A percentile compares a stretch with the other conserved stretches of the same genome.
Conservation (phyloP, 2,113 vertebrate genomes). For the Marmota flaviventris region DNA sequence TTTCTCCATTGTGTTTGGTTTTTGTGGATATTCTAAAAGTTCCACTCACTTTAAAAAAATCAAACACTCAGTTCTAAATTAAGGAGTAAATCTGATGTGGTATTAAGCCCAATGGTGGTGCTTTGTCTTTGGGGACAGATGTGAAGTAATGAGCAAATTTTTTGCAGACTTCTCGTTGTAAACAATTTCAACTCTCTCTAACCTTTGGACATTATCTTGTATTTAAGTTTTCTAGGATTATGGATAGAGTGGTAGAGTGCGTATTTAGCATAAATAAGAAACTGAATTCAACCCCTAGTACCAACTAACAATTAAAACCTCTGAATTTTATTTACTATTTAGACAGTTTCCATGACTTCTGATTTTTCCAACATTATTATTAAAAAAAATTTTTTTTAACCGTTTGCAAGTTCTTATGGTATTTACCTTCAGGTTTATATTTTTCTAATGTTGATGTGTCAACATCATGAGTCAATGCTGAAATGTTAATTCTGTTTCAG, state of each 20-base stretch:
- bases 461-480: constrained; percentile 7
- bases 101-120: neutral
- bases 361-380: constrained; percentile 31
- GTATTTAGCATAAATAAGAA: neutral
- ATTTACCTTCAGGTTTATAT: constrained; percentile 27
- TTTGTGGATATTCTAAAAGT: constrained; percentile 44
- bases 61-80: neutral
- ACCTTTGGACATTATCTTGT: neutral
- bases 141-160: neutral
- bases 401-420: neutral
- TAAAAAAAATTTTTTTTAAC: neutral
- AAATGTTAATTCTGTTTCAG: constrained; percentile 64
- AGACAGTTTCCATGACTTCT: neutral
- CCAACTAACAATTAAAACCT: neutral
- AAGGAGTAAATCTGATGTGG: neutral
- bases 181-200: neutral
- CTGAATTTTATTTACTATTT: constrained; percentile 12
- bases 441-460: neutral
- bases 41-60: constrained; percentile 22
- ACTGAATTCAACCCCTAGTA: neutral
- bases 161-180: neutral
- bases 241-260: neutral
- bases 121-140: neutral
- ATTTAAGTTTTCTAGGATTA: neutral
- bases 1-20: neutral